Evolutionary conservation across 2,888 invertebrate species (phyloP).

Genomic region (Deilephila porcellus): DNA sequence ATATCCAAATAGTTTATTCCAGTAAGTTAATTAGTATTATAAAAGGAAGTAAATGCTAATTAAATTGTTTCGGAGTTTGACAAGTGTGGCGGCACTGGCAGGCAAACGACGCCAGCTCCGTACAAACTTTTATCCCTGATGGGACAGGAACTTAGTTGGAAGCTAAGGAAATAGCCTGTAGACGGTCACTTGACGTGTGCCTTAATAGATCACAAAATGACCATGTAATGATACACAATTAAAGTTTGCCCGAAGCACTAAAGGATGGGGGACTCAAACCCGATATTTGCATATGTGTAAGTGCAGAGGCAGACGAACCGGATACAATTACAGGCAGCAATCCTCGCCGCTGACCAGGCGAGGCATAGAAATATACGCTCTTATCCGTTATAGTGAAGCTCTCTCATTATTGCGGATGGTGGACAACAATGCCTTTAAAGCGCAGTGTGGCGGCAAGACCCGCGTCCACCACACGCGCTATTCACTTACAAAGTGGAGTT

Average conservation of each 20-base stretch:
- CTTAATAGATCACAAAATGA: conserved; percentile 46
- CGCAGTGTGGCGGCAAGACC: conserved; percentile 38
- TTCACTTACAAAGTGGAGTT: background rate
- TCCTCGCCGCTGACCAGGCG: conserved; percentile 62
- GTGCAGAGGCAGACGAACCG: conserved; percentile 57
- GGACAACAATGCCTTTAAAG: conserved; percentile 57
- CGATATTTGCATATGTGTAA: conserved; percentile 54
- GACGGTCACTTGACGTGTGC: conserved; percentile 43
- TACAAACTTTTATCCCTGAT: conserved; percentile 65
- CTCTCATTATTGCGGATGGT: conserved; percentile 72
- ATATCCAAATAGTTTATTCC: background rate
- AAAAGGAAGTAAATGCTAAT: conserved; percentile 62
- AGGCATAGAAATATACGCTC: conserved; percentile 68
- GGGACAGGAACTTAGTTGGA: conserved; percentile 50
- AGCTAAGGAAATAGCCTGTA: conserved; percentile 54
- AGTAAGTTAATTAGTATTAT: conserved; percentile 51
- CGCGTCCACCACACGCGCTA: background rate
- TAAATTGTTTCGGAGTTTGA: conserved; percentile 68
- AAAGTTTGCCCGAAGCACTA: conserved; percentile 39
- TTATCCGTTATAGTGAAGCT: conserved; percentile 69
- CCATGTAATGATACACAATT: conserved; percentile 33
- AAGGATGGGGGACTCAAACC: conserved; percentile 18
- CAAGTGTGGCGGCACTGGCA: conserved; percentile 53
- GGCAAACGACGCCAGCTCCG: conserved; percentile 56
- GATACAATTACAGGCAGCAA: conserved; percentile 80